Evolutionary conservation across 2,113 vertebrate species (phyloP).

Genomic region (Cephalopterus ornatus): DNA sequence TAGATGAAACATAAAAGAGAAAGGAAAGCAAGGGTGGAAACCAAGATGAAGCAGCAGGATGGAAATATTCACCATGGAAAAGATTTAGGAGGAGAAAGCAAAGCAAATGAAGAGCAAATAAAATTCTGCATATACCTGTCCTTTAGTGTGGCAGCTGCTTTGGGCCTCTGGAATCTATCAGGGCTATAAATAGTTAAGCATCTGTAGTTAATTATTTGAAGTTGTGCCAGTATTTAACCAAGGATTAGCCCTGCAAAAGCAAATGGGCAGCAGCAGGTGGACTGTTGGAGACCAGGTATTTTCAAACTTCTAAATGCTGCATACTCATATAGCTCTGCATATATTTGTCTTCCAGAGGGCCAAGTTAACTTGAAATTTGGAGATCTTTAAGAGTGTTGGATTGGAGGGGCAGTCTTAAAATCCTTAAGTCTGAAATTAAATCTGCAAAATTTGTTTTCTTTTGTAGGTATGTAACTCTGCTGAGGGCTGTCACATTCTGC

Average conservation of each 20-base stretch:
- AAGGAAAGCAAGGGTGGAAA: neutral
- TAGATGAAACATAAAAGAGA: neutral
- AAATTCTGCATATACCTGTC: neutral
- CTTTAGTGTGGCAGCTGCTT: neutral
- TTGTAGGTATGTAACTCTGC: neutral
- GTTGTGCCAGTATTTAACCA: neutral
- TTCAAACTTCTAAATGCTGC: neutral
- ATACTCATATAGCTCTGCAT: fast-evolving
- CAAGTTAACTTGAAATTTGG: neutral
- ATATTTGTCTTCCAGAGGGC: neutral
- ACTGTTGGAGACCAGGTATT: neutral
- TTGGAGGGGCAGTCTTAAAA: neutral
- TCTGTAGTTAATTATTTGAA: neutral
- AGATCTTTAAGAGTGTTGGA: neutral
- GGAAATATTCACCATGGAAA: neutral
- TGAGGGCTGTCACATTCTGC: neutral
- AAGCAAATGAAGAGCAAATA: neutral
- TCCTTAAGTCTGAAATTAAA: neutral
- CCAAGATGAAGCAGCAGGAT: neutral
- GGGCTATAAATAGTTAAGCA: neutral
- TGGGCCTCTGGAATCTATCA: neutral
- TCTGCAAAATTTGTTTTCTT: neutral
- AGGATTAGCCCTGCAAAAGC: neutral
- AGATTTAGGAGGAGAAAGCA: neutral
- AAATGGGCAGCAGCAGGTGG: neutral